Evolutionary conservation across 2,113 vertebrate genomes (phyloP).

Genomic region (Notothenia rossii): DNA sequence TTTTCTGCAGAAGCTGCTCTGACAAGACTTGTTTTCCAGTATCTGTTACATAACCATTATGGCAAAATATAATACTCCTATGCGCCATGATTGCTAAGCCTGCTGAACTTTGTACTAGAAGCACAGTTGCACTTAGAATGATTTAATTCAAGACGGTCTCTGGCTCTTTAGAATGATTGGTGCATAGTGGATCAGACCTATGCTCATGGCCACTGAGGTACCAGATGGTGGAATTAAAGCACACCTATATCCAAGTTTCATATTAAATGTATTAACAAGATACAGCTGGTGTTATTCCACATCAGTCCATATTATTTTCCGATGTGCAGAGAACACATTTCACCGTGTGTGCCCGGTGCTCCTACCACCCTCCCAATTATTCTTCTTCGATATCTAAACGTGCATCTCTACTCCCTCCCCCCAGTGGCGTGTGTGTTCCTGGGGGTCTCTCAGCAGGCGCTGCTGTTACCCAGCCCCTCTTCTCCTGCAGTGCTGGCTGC

Average conservation of each 20-base stretch:
- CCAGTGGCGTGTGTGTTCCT: slow-evolving; percentile 86
- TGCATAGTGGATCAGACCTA: neutral
- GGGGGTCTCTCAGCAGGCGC: slow-evolving; percentile 87
- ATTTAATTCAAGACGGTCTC: neutral
- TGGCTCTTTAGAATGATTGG: neutral
- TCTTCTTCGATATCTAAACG: neutral
- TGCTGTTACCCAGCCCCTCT: slow-evolving; percentile 85
- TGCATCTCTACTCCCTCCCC: slow-evolving; percentile 1
- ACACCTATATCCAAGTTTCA: too few relatives aligned
- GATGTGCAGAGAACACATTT: neutral
- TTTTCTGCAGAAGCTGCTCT: neutral
- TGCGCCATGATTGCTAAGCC: neutral
- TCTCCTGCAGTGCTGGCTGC: slow-evolving; percentile 85
- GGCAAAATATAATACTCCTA: too few relatives aligned
- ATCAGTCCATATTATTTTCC: too few relatives aligned
- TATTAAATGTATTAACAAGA: too few relatives aligned
- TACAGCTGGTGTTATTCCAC: too few relatives aligned
- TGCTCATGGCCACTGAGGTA: too few relatives aligned
- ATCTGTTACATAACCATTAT: neutral
- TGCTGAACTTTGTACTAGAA: neutral
- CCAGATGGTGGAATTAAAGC: too few relatives aligned
- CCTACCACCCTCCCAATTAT: too few relatives aligned
- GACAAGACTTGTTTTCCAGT: neutral
- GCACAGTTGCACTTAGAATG: neutral
- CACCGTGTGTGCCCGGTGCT: too few relatives aligned